Percentiles rank a stretch among this genome's conserved stretches.
These are phyloP conservation scores for Nemapogon koenigi DNA, from an alignment of 2,888 invertebrate genomes.

Conservation along the genomic window DNA sequence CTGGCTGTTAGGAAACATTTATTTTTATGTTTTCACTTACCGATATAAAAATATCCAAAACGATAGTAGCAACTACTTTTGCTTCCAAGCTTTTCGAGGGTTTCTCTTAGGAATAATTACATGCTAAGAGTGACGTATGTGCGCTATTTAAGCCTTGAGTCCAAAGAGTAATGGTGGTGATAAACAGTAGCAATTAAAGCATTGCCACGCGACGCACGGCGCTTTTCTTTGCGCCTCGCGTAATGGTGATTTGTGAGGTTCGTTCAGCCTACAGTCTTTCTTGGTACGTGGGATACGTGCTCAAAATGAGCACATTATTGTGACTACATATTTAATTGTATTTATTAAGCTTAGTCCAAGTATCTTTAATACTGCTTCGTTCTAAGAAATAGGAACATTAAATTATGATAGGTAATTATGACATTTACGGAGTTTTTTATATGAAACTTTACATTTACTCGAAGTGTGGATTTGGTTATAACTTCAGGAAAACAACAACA, in stretches of 20 bases:
- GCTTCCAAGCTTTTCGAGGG: constrained; percentile 38
- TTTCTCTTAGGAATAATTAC: constrained; percentile 58
- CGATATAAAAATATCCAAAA: no score
- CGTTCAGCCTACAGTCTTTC: constrained; percentile 21
- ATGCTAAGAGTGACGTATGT: constrained; percentile 55
- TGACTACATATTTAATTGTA: constrained; percentile 8
- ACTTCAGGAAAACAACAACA: no score
- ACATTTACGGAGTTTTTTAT: no score
- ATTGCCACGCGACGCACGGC: constrained; percentile 59
- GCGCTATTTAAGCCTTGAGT: constrained; percentile 50
- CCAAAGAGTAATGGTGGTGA: constrained; percentile 56
- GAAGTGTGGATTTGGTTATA: no score
- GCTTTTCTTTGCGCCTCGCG: constrained; percentile 44
- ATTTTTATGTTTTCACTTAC: no score
- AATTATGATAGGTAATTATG: no score
- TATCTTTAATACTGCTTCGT: not conserved
- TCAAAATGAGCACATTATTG: constrained; percentile 7
- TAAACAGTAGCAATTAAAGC: constrained; percentile 62
- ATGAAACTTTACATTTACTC: no score
- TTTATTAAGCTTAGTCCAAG: constrained; percentile 1
- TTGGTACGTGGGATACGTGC: constrained; percentile 8
- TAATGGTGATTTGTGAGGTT: constrained; percentile 53
- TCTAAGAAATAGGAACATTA: no score
- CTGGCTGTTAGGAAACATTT: no score
- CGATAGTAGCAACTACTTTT: no score